Conservation (phyloP, 2,113 vertebrate species). For the Haplochromis vanheusdeni region DNA sequence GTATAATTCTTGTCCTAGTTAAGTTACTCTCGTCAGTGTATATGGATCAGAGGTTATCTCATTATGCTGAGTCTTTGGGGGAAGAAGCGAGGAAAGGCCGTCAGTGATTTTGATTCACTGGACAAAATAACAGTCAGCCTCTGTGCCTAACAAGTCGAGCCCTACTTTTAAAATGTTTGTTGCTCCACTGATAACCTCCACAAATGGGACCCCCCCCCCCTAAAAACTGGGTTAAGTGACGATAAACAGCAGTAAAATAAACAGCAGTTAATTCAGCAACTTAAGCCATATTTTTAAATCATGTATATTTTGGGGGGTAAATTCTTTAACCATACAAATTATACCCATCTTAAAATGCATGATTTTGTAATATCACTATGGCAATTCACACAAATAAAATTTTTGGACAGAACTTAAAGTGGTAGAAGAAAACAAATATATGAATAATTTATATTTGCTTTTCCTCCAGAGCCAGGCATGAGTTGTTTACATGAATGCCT, state of each 20-base stretch:
- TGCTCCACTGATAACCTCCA: not conserved
- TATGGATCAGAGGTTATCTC: constrained; percentile 43
- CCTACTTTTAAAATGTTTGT: not conserved
- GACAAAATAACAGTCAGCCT: constrained; percentile 23
- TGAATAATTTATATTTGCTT: constrained; percentile 43
- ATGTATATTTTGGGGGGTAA: not conserved
- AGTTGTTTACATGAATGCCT: constrained; percentile 18
- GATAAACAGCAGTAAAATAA: not conserved
- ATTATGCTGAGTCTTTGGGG: constrained; percentile 9
- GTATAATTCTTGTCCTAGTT: constrained; percentile 38
- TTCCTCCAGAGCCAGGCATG: not conserved
- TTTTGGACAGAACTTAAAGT: not conserved
- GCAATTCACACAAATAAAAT: not conserved
- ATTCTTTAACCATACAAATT: not conserved
- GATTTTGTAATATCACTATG: not conserved
- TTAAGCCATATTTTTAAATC: not conserved
- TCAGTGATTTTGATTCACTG: constrained; percentile 5
- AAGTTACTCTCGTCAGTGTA: constrained; percentile 13
- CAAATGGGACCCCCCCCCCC: not conserved
- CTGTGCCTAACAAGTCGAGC: constrained; percentile 8
- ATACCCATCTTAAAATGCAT: not conserved
- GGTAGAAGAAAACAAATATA: constrained; percentile 8
- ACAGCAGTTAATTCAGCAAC: not conserved
- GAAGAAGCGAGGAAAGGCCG: not conserved
- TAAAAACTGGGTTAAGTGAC: not conserved